Conservation (phyloP, 2,113 vertebrate species). For the Prochilodus magdalenae region DNA sequence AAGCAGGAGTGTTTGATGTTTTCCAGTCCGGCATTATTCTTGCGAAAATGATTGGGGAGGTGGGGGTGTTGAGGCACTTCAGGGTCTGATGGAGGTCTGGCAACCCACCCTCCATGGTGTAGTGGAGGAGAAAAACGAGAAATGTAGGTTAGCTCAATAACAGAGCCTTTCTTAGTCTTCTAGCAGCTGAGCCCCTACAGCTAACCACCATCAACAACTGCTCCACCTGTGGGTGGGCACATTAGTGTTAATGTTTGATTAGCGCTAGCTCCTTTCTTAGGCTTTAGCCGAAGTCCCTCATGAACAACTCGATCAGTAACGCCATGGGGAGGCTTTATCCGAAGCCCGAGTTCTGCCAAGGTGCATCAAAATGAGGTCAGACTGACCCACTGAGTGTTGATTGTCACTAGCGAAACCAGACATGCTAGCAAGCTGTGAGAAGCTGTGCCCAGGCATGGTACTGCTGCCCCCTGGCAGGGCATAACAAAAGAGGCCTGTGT, state of each 20-base stretch:
- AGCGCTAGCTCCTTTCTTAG: slow-evolving; percentile 9
- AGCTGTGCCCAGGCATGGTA: slow-evolving; percentile 6
- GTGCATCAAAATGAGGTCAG: slow-evolving; percentile 1
- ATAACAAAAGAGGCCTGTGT: neutral
- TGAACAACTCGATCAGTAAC: slow-evolving; percentile 10
- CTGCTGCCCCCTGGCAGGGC: slow-evolving; percentile 25
- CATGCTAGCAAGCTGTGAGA: slow-evolving; percentile 35
- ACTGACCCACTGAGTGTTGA: neutral
- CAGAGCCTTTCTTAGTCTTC: slow-evolving; percentile 15
- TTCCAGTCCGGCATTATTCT: slow-evolving; percentile 20
- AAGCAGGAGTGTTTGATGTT: slow-evolving; percentile 42
- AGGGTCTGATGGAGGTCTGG: neutral
- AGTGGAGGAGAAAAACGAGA: neutral
- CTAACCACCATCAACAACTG: slow-evolving; percentile 39
- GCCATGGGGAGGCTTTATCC: neutral
- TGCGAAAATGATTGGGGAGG: slow-evolving; percentile 35
- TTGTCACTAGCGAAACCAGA: slow-evolving; percentile 23
- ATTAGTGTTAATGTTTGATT: slow-evolving; percentile 28
- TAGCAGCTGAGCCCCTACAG: slow-evolving; percentile 43
- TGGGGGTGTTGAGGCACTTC: slow-evolving; percentile 24
- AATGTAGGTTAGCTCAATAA: slow-evolving; percentile 9
- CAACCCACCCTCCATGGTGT: slow-evolving; percentile 11
- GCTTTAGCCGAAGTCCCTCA: slow-evolving; percentile 15
- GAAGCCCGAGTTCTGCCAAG: slow-evolving; percentile 12
- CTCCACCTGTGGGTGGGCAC: slow-evolving; percentile 43